Evolutionary conservation across 2,797 vertebrate species (phyloP).

Genomic region (Alfaro cultratus): DNA sequence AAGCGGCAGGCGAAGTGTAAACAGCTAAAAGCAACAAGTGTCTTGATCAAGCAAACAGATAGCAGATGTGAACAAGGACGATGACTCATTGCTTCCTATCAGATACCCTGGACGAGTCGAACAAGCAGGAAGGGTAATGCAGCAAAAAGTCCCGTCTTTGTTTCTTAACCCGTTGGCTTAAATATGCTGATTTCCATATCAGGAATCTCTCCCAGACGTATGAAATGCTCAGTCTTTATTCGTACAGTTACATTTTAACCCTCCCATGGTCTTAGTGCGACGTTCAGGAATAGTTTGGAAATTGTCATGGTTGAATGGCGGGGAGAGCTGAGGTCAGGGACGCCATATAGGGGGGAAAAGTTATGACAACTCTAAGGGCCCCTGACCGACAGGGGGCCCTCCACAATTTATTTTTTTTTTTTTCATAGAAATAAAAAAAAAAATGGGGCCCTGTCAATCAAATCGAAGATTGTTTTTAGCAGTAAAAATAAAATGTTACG

Average conservation of each 20-base stretch:
- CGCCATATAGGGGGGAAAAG: too few relatives aligned
- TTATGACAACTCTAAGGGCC: too few relatives aligned
- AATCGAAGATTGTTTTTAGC: too few relatives aligned
- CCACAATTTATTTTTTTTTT: too few relatives aligned
- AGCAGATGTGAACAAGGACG: constrained; percentile 69
- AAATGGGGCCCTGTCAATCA: too few relatives aligned
- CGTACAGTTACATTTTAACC: not conserved
- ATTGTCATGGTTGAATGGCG: too few relatives aligned
- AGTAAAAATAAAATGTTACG: too few relatives aligned
- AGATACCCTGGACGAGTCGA: constrained; percentile 68
- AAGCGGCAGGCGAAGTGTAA: constrained; percentile 74
- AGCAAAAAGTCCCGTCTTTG: constrained; percentile 12
- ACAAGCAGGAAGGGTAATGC: constrained; percentile 46
- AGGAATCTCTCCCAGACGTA: constrained; percentile 6
- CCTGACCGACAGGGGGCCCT: too few relatives aligned
- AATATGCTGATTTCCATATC: constrained; percentile 20
- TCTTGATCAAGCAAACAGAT: constrained; percentile 74
- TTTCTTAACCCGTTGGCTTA: constrained; percentile 5
- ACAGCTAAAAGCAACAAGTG: constrained; percentile 76
- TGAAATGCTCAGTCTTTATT: constrained; percentile 14
- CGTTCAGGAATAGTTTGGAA: too few relatives aligned
- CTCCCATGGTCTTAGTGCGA: too few relatives aligned
- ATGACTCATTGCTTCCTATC: constrained; percentile 71
- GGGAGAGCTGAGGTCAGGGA: too few relatives aligned
- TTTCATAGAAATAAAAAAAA: too few relatives aligned